Conservation (phyloP, 2,888 invertebrate species). For the Ophion costatus region DNA sequence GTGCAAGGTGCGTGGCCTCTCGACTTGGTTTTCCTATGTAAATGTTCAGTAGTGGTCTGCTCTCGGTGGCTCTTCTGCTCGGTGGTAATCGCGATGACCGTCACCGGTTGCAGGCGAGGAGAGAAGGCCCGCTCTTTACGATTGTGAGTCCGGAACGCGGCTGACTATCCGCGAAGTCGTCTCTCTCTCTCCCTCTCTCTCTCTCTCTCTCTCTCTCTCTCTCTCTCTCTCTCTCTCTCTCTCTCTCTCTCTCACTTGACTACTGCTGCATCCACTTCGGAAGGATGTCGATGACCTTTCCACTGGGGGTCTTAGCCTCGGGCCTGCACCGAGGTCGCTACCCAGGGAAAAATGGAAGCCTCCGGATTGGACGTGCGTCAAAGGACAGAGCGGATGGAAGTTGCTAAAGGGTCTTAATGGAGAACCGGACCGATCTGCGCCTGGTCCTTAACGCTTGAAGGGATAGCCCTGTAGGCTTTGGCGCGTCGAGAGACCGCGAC, state of each 20-base stretch:
- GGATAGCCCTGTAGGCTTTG: constrained; percentile 19
- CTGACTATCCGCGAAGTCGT: not conserved
- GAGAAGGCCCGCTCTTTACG: constrained; percentile 3
- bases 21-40: constrained; percentile 36
- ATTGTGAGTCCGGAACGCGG: not conserved
- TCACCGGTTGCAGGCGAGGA: constrained; percentile 33
- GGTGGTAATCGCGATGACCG: constrained; percentile 64
- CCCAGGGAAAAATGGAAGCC: not conserved
- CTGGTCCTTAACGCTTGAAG: constrained; percentile 45
- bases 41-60: constrained; percentile 10
- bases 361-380: constrained; percentile 16
- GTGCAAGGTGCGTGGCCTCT: constrained; percentile 74
- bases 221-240: not conserved
- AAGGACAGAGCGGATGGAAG: constrained; percentile 35
- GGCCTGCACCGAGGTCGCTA: not conserved
- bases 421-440: constrained; percentile 48
- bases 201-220: no score
- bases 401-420: constrained; percentile 53
- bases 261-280: constrained; percentile 12
- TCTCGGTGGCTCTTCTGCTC: constrained; percentile 5
- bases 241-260: not conserved
- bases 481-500: not conserved
- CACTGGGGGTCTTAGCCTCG: not conserved
- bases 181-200: no score
- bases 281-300: constrained; percentile 75